A percentile compares a stretch with the other conserved stretches of the same genome.
These are phyloP conservation scores for Smithornis capensis DNA, from an alignment of 2,113 vertebrate species.

Conservation along the genomic window DNA sequence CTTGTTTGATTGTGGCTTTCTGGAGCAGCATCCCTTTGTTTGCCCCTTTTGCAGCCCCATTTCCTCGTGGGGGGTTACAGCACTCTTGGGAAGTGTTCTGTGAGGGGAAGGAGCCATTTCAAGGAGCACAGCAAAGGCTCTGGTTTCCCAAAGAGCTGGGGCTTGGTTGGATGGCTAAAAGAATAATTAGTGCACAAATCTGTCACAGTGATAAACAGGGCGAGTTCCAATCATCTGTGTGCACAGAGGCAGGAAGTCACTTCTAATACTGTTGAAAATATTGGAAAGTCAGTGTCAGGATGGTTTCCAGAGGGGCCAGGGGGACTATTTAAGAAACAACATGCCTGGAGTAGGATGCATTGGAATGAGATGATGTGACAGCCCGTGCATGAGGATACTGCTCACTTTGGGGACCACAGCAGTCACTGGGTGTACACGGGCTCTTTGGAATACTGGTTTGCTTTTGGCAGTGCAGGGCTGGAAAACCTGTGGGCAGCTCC, in stretches of 20 bases:
- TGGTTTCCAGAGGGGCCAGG: neutral
- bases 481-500: neutral
- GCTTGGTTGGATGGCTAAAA: neutral
- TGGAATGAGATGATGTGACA: neutral
- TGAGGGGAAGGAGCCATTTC: neutral
- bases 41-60: neutral
- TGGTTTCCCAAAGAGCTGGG: neutral
- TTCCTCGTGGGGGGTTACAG: neutral
- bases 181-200: neutral
- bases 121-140: neutral
- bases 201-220: neutral
- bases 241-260: conserved; percentile 9
- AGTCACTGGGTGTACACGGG: neutral
- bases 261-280: conserved; percentile 5
- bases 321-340: neutral
- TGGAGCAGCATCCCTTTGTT: neutral
- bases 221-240: neutral
- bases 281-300: neutral
- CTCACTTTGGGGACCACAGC: neutral
- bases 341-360: neutral
- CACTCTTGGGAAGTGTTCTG: neutral
- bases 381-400: neutral
- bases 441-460: neutral
- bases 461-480: neutral
- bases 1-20: neutral